Percentiles rank a stretch among this genome's conserved stretches.
phyloP scores from a whole-genome alignment of 2,797 vertebrate genomes.

The Australoheros facetus region DNA sequence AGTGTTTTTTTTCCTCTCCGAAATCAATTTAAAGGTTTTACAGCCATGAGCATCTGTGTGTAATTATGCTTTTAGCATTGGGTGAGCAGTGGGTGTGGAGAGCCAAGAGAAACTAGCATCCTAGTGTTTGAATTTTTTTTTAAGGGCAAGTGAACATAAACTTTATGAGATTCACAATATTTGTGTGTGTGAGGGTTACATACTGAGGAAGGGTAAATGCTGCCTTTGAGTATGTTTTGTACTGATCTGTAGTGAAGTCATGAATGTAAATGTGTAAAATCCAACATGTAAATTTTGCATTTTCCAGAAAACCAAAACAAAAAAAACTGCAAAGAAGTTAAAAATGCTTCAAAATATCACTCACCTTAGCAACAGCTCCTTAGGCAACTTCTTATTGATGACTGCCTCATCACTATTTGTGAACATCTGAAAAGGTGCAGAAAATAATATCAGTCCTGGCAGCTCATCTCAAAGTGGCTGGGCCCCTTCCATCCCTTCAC shows the following conservation, averaged over 20 bases:
- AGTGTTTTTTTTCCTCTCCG: constrained; percentile 10
- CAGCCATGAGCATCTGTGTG: constrained; percentile 52
- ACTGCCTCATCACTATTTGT: constrained; percentile 97
- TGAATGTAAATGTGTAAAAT: background rate
- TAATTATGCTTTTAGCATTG: constrained; percentile 56
- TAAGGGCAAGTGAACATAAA: constrained; percentile 19
- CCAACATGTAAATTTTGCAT: constrained; percentile 13
- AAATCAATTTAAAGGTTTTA: constrained; percentile 71
- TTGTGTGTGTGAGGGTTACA: background rate
- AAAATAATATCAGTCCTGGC: constrained; percentile 35
- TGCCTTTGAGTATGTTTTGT: constrained; percentile 13
- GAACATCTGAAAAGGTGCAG: constrained; percentile 90
- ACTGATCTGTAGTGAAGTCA: constrained; percentile 1
- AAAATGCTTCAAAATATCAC: constrained; percentile 55
- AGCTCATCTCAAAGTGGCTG: background rate
- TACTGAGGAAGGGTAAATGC: background rate
- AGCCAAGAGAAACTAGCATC: constrained; percentile 29
- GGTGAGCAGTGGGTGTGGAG: constrained; percentile 23
- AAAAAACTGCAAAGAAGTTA: background rate
- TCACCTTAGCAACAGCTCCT: constrained; percentile 96
- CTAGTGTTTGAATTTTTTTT: constrained; percentile 29
- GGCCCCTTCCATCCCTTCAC: background rate
- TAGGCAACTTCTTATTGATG: constrained; percentile 99
- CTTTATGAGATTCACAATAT: constrained; percentile 2
- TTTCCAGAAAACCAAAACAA: too few relatives aligned